These are phyloP conservation scores for Plotosus lineatus DNA, from an alignment of 2,113 vertebrate genomes.

Conservation along the genomic window DNA sequence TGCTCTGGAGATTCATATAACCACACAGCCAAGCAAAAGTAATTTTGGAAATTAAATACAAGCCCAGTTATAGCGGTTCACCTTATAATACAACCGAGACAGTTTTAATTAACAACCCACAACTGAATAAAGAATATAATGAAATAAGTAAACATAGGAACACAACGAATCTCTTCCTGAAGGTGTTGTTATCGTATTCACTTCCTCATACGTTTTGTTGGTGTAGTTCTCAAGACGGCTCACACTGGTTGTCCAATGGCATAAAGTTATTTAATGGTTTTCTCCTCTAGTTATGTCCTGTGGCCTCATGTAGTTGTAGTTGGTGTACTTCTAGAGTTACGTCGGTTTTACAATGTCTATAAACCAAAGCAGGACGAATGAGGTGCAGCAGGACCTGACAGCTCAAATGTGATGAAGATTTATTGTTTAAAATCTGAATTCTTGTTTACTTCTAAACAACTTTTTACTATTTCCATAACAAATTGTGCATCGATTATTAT, in stretches of 20 bases:
- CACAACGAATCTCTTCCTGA: background rate
- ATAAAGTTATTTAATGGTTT: conserved; percentile 5
- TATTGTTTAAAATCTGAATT: background rate
- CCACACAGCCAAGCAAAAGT: background rate
- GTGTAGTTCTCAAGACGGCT: background rate
- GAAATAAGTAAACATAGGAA: background rate
- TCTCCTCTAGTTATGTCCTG: background rate
- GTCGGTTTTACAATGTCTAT: conserved; percentile 15
- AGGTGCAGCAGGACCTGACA: background rate
- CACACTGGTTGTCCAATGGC: background rate
- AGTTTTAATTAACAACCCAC: background rate
- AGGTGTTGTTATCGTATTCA: background rate
- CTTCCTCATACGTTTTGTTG: background rate
- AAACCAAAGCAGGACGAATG: conserved; percentile 1
- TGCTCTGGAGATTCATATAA: background rate
- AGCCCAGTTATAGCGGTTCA: background rate
- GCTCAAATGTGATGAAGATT: background rate
- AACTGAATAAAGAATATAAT: background rate
- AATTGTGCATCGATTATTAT: no score
- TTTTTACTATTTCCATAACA: background rate
- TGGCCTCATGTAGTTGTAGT: background rate
- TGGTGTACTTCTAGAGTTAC: conserved; percentile 3
- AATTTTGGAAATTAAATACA: conserved; percentile 4
- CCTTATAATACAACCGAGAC: background rate
- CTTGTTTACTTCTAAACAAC: no score